A percentile compares a stretch with the other conserved stretches of the same genome.
Evolutionary conservation across 2,888 invertebrate species (phyloP).

Genomic region (Protula sp.): DNA sequence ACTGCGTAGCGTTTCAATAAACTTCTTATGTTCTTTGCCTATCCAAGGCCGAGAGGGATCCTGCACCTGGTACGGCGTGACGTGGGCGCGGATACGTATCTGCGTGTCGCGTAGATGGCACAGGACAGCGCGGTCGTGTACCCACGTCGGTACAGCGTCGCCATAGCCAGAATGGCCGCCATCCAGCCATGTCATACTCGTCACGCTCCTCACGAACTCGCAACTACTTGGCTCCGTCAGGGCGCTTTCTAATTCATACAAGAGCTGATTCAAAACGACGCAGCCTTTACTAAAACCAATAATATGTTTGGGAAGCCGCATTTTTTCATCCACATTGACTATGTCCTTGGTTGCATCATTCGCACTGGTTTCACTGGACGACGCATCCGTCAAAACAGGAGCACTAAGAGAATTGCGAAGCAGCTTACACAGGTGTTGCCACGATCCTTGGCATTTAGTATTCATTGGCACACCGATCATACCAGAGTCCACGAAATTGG

Average conservation of each 20-base stretch:
- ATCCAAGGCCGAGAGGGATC: slow-evolving; percentile 80
- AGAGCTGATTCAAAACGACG: slow-evolving; percentile 83
- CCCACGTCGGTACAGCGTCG: neutral
- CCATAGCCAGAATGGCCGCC: slow-evolving; percentile 72
- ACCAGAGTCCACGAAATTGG: slow-evolving; percentile 79
- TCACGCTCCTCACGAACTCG: slow-evolving; percentile 58
- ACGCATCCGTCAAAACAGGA: neutral
- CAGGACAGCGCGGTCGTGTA: slow-evolving; percentile 63
- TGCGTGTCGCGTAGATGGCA: slow-evolving; percentile 65
- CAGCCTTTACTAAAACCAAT: slow-evolving; percentile 91
- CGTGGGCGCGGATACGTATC: slow-evolving; percentile 71
- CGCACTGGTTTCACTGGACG: neutral
- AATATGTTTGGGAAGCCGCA: slow-evolving; percentile 48
- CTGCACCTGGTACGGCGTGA: slow-evolving; percentile 83
- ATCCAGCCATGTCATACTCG: slow-evolving; percentile 82
- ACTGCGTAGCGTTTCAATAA: slow-evolving; percentile 65
- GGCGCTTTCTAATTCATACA: slow-evolving; percentile 70
- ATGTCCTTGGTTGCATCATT: neutral
- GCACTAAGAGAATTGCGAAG: slow-evolving; percentile 35
- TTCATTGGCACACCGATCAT: slow-evolving; percentile 74
- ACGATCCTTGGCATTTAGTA: slow-evolving; percentile 66
- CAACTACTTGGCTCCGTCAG: slow-evolving; percentile 43
- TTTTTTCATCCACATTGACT: neutral
- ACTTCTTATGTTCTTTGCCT: slow-evolving; percentile 72
- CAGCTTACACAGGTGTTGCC: slow-evolving; percentile 67